Evolutionary conservation across 2,888 invertebrate species (phyloP).

Genomic region (Enoplolaimus lenunculus): DNA sequence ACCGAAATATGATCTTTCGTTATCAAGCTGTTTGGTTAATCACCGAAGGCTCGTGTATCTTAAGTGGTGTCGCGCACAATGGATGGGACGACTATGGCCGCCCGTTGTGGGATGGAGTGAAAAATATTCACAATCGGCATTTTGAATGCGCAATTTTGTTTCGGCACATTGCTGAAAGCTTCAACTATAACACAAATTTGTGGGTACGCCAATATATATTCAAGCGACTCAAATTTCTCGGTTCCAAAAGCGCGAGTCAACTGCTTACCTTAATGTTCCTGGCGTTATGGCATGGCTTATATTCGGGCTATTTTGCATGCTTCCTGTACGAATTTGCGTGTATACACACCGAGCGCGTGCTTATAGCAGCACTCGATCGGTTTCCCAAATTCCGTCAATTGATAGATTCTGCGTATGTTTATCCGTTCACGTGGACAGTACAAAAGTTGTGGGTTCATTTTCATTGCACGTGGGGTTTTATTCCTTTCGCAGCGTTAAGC

Average conservation of each 20-base stretch:
- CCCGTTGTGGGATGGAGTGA: slow-evolving; percentile 68
- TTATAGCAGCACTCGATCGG: slow-evolving; percentile 39
- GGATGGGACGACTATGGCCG: slow-evolving; percentile 51
- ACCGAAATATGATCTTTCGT: slow-evolving; percentile 15
- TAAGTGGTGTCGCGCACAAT: slow-evolving; percentile 67
- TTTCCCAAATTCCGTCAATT: background rate
- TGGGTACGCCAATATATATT: slow-evolving; percentile 71
- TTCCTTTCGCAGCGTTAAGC: background rate
- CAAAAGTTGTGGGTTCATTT: background rate
- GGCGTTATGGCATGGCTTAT: slow-evolving; percentile 88
- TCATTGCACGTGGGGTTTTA: background rate
- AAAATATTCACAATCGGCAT: slow-evolving; percentile 65
- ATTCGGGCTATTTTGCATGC: slow-evolving; percentile 79
- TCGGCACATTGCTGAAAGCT: slow-evolving; percentile 65
- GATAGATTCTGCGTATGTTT: background rate
- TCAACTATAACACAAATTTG: slow-evolving; percentile 86
- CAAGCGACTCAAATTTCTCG: slow-evolving; percentile 77
- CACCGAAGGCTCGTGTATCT: slow-evolving; percentile 46
- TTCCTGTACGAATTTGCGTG: slow-evolving; percentile 81
- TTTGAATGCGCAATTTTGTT: slow-evolving; percentile 71
- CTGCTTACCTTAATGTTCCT: slow-evolving; percentile 65
- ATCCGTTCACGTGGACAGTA: background rate
- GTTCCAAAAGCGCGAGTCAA: slow-evolving; percentile 65
- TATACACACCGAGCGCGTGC: slow-evolving; percentile 69
- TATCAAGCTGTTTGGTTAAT: background rate